phyloP scores from a whole-genome alignment of 2,797 vertebrate genomes.

The Brachymystax lenok region DNA sequence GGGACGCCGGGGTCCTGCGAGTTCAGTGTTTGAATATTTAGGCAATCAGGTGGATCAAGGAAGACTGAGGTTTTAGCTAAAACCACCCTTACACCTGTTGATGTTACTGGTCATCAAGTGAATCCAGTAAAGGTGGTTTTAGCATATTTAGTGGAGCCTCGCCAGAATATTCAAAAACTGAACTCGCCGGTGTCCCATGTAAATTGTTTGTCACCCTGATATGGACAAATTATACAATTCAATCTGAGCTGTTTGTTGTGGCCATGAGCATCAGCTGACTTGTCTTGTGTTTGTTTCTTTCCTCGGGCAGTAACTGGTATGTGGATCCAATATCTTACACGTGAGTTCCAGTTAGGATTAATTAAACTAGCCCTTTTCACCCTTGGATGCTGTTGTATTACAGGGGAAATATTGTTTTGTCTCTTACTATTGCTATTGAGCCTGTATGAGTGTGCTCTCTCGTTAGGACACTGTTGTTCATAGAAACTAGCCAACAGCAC shows the following conservation, averaged over 20 bases:
- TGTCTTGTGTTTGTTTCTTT: background rate
- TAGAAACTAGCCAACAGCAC: no score
- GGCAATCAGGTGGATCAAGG: constrained; percentile 46
- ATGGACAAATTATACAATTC: background rate
- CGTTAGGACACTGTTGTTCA: no score
- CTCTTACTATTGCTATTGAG: no score
- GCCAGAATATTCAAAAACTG: constrained; percentile 88
- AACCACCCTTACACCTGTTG: constrained; percentile 1
- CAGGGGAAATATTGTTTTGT: constrained; percentile 75
- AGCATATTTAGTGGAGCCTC: constrained; percentile 57
- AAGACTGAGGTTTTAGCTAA: background rate
- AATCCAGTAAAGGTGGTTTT: background rate
- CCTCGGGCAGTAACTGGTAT: constrained; percentile 89
- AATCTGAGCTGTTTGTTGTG: background rate
- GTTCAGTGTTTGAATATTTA: constrained; percentile 89
- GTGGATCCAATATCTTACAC: constrained; percentile 92
- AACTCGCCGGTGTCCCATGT: constrained; percentile 90
- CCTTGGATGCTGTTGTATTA: constrained; percentile 97
- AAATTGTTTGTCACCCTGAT: constrained; percentile 57
- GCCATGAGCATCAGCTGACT: background rate
- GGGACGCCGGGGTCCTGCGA: constrained; percentile 83
- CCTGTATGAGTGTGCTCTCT: no score
- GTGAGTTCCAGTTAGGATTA: constrained; percentile 82
- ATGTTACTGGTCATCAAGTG: background rate
- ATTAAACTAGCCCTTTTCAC: constrained; percentile 98